Conservation (phyloP, 2,113 vertebrate genomes). For the Hyaena hyaena region DNA sequence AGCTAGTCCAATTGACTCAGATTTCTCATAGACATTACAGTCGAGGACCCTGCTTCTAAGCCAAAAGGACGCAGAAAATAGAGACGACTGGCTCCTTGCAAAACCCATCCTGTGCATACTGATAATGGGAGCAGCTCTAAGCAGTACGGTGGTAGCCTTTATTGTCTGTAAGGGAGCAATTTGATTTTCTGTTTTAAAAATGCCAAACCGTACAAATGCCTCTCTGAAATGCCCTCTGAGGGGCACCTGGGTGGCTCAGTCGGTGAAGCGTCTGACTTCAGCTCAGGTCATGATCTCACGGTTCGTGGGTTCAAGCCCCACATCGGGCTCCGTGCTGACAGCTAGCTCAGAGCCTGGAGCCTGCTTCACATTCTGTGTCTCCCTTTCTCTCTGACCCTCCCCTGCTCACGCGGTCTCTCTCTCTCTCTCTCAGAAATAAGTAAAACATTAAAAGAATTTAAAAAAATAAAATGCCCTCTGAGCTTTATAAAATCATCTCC, state of each 20-base stretch:
- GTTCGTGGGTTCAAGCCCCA: too few relatives aligned
- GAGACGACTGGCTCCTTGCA: slow-evolving; percentile 15
- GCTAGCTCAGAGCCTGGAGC: too few relatives aligned
- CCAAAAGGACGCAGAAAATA: background rate
- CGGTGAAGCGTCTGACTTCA: too few relatives aligned
- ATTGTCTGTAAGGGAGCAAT: background rate
- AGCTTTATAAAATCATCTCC: slow-evolving; percentile 40
- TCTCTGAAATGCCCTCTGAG: slow-evolving; percentile 13
- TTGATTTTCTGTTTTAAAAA: slow-evolving; percentile 50
- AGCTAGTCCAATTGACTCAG: background rate
- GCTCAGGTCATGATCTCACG: too few relatives aligned
- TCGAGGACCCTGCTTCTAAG: background rate
- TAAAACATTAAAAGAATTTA: too few relatives aligned
- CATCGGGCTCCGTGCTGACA: too few relatives aligned
- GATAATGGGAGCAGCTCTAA: background rate
- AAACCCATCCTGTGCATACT: slow-evolving; percentile 3
- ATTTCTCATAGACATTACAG: background rate
- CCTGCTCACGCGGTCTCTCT: too few relatives aligned
- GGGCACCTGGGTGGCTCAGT: too few relatives aligned
- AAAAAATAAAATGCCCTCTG: background rate
- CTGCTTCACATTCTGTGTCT: too few relatives aligned
- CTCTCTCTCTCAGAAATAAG: too few relatives aligned
- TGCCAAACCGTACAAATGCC: background rate
- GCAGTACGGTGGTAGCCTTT: background rate
- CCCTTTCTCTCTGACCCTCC: too few relatives aligned